phyloP scores from a whole-genome alignment of 2,797 vertebrate genomes.

The Podarcis siculus region DNA sequence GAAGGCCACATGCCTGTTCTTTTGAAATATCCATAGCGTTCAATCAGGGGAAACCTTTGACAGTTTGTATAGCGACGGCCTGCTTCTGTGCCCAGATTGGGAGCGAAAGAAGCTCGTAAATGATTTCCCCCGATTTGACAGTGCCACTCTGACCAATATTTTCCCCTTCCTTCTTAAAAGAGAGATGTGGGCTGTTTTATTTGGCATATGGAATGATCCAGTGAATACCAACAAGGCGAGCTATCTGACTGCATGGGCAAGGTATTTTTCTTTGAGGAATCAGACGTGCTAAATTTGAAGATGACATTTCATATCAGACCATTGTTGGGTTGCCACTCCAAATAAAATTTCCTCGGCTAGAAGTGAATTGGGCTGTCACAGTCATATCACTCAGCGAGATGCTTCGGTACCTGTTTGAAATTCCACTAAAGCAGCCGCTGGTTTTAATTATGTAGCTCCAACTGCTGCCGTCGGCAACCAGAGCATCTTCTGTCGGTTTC shows the following conservation, averaged over 20 bases:
- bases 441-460: slow-evolving; percentile 18
- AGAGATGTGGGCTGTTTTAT: slow-evolving; percentile 37
- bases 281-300: slow-evolving; percentile 27
- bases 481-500: neutral
- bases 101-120: slow-evolving; percentile 32
- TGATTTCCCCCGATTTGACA: slow-evolving; percentile 5
- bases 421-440: neutral
- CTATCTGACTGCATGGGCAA: neutral
- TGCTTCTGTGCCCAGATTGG: neutral
- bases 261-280: slow-evolving; percentile 1
- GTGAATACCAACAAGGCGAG: slow-evolving; percentile 22
- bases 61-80: neutral
- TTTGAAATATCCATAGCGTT: slow-evolving; percentile 3
- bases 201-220: slow-evolving; percentile 2
- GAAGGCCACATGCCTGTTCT: neutral
- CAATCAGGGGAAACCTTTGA: slow-evolving; percentile 9
- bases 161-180: neutral
- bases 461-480: neutral
- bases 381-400: neutral
- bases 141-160: neutral
- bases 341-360: slow-evolving; percentile 13
- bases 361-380: neutral
- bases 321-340: slow-evolving; percentile 15
- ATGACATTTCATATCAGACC: slow-evolving; percentile 38
- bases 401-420: slow-evolving; percentile 25